A percentile compares a stretch with the other conserved stretches of the same genome.
Conservation (phyloP, 2,888 invertebrate species). For the Agrilus mali region DNA sequence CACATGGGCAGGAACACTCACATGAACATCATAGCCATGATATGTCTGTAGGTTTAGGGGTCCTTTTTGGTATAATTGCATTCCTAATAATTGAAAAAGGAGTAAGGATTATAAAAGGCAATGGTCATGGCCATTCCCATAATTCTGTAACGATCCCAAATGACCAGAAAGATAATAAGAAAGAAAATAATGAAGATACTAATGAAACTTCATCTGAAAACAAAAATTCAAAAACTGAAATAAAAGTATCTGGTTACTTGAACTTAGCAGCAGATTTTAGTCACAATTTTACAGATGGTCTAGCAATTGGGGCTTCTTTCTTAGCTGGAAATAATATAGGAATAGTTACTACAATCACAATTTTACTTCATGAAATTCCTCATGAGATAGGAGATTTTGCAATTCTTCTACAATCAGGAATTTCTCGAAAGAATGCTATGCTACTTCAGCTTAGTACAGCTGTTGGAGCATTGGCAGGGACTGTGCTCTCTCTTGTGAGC, state of each 20-base stretch:
- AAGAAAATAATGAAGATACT: conserved; percentile 22
- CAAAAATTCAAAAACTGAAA: conserved; percentile 38
- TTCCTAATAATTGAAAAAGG: conserved; percentile 90
- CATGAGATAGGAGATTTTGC: conserved; percentile 99
- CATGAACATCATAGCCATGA: conserved; percentile 54
- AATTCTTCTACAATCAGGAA: conserved; percentile 94
- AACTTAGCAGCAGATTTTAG: conserved; percentile 97
- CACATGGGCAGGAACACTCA: conserved; percentile 42
- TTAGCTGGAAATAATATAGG: conserved; percentile 82
- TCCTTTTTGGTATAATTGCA: conserved; percentile 82
- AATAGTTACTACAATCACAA: conserved; percentile 86
- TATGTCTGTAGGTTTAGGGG: conserved; percentile 87
- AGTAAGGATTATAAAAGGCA: conserved; percentile 73
- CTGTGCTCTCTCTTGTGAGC: conserved; percentile 71
- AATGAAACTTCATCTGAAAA: conserved; percentile 31
- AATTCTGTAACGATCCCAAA: conserved; percentile 14
- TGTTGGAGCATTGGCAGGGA: conserved; percentile 87
- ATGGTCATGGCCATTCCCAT: conserved; percentile 65
- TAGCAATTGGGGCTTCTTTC: conserved; percentile 97
- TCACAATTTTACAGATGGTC: conserved; percentile 98
- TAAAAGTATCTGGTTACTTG: conserved; percentile 83
- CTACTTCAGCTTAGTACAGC: conserved; percentile 88
- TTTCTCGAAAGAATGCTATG: conserved; percentile 89
- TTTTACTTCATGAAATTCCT: conserved; percentile 95
- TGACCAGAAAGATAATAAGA: conserved; percentile 20